Conservation (phyloP, 2,113 vertebrate genomes). For the Stegastes partitus region DNA sequence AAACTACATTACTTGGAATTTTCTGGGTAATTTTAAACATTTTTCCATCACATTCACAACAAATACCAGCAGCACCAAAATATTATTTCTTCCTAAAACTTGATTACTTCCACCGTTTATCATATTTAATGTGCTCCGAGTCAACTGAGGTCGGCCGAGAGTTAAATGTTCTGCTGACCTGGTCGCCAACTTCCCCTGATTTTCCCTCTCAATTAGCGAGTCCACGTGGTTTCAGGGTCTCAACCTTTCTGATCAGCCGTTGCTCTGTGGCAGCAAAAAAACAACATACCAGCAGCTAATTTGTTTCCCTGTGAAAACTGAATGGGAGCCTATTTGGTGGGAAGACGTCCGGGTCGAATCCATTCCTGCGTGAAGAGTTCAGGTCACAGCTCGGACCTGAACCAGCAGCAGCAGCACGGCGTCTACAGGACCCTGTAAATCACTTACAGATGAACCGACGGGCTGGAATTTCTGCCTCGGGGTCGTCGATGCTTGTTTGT, state of each 20-base stretch:
- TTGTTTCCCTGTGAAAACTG: slow-evolving; percentile 49
- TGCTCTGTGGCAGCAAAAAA: slow-evolving; percentile 42
- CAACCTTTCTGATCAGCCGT: neutral
- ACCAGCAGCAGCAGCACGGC: slow-evolving; percentile 8
- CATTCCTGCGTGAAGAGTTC: slow-evolving; percentile 28
- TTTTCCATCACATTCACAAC: neutral
- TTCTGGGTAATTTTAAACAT: neutral
- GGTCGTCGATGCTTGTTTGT: neutral
- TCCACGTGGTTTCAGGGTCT: slow-evolving; percentile 41
- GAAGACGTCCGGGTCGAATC: slow-evolving; percentile 33
- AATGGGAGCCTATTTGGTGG: slow-evolving; percentile 38
- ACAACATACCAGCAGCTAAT: slow-evolving; percentile 69
- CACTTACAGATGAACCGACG: slow-evolving; percentile 29
- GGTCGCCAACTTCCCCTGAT: slow-evolving; percentile 28
- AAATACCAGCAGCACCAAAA: neutral
- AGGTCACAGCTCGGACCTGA: slow-evolving; percentile 23
- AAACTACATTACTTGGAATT: too few relatives aligned
- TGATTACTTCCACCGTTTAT: neutral
- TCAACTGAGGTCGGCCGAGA: neutral
- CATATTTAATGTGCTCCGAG: neutral
- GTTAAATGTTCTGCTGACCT: slow-evolving; percentile 18
- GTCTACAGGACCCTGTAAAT: slow-evolving; percentile 26
- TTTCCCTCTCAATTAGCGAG: slow-evolving; percentile 42
- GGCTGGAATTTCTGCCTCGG: slow-evolving; percentile 32
- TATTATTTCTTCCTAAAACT: neutral